Evolutionary conservation across 2,113 vertebrate genomes (phyloP).

Genomic region (Charadrius vociferus): DNA sequence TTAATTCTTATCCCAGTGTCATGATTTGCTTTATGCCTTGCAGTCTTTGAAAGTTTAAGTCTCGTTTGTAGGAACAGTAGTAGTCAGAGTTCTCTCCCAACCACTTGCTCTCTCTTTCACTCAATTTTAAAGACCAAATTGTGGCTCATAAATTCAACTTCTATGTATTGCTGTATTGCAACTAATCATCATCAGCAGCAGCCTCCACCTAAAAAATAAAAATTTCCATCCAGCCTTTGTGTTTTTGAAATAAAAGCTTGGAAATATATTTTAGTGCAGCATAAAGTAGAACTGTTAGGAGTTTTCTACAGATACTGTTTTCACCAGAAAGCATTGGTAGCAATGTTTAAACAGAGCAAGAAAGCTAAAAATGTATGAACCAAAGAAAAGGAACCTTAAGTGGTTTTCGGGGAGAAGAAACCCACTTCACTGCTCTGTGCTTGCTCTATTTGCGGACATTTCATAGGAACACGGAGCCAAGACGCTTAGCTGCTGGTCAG

Average conservation of each 20-base stretch:
- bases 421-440: not conserved
- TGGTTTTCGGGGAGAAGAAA: not conserved
- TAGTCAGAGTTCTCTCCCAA: not conserved
- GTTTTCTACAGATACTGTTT: not conserved
- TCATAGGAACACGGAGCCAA: not conserved
- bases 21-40: not conserved
- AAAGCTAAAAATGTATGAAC: not conserved
- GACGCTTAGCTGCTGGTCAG: not conserved
- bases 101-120: not conserved
- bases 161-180: not conserved
- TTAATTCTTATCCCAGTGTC: not conserved
- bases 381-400: not conserved
- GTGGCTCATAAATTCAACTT: not conserved
- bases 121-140: not conserved
- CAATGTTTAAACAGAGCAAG: not conserved
- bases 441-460: not conserved
- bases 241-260: not conserved
- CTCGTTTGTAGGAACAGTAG: not conserved
- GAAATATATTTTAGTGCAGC: not conserved
- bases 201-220: not conserved
- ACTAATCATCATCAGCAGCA: not conserved
- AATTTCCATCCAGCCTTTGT: not conserved
- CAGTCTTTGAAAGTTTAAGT: not conserved
- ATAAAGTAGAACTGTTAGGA: not conserved
- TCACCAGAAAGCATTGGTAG: not conserved